Evolutionary conservation across 2,113 vertebrate species (phyloP), one percentile per base, ranked within the genome.

Genomic region (Trogon surrucura): DNA sequence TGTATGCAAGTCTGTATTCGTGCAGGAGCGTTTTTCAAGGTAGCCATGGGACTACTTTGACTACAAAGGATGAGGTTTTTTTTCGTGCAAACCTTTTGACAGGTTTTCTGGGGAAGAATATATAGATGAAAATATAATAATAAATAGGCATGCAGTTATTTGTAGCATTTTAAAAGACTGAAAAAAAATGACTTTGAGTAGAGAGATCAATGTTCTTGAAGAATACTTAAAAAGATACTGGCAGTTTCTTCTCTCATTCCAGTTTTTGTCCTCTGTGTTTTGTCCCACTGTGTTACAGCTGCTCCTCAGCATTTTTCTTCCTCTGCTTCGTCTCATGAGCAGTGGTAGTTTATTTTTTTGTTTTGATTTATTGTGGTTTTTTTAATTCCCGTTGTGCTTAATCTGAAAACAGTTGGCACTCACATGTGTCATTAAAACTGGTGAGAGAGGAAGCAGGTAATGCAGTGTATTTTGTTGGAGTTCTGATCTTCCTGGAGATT

Each of bases 241-340:
- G 54, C 9, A n/a, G 16, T 57, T 88, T 72, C 34, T 71, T 51
- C 32, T 84, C 72, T 38, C 44, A 16, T 91, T 47, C 81, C 48
- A 44, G 23, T 64, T 80, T 72, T 66, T 67, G 70, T 88, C 75
- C 30, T 95, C 36, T 36, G 36, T 36, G 36, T 36, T 36, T 36
- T 36, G 36, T 36, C 74, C 66, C 32, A 26, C 87, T 87, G 57
- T 41, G 22, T 67, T 73, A 69, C 86, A 95, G 61, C 72, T 91
- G 61, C 77, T 89, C 84, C 81, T 95, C 79, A 91, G 71, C 71
- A 62, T 62, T 91, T 94, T 91, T 82, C 54, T 34, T 67, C 48
- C 30, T 77, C 53, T 84, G 44, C 53, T 74, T 41, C 16, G n/a
- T 27, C 19, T 61, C 16, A 57, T 47, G 50, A 92, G 50, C 34